A percentile compares a stretch with the other conserved stretches of the same genome.
These are phyloP conservation scores for Falcunculus frontatus DNA, from an alignment of 2,113 vertebrate genomes.

Conservation along the genomic window DNA sequence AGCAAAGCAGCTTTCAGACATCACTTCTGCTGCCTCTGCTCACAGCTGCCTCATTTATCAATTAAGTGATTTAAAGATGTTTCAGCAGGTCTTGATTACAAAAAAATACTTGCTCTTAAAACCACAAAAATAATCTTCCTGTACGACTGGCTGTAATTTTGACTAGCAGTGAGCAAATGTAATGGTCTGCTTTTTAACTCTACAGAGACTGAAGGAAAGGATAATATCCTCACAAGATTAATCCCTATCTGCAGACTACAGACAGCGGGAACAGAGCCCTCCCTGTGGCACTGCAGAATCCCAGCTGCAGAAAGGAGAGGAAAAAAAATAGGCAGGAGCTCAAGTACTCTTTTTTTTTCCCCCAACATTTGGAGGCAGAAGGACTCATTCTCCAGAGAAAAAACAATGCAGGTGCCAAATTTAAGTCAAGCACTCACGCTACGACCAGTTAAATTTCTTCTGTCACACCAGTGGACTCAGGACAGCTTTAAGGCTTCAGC, in stretches of 20 bases:
- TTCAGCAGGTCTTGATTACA: background rate
- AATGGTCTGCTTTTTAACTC: background rate
- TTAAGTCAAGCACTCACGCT: background rate
- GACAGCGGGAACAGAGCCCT: background rate
- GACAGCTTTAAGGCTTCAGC: background rate
- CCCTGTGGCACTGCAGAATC: background rate
- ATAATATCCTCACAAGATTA: background rate
- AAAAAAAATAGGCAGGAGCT: background rate
- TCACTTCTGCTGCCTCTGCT: background rate
- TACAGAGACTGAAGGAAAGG: background rate
- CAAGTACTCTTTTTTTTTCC: background rate
- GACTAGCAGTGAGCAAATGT: background rate
- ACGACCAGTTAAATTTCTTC: background rate
- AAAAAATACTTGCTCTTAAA: background rate
- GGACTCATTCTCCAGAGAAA: background rate
- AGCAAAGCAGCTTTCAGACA: conserved; percentile 11
- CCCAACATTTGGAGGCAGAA: background rate
- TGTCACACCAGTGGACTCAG: background rate
- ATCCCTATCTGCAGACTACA: background rate
- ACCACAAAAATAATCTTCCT: background rate
- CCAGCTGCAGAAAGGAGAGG: background rate
- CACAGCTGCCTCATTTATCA: background rate
- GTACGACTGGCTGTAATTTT: background rate
- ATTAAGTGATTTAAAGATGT: background rate
- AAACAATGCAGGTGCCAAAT: background rate